Conservation (phyloP, 2,113 vertebrate species). For the Protobothrops mucrosquamatus region DNA sequence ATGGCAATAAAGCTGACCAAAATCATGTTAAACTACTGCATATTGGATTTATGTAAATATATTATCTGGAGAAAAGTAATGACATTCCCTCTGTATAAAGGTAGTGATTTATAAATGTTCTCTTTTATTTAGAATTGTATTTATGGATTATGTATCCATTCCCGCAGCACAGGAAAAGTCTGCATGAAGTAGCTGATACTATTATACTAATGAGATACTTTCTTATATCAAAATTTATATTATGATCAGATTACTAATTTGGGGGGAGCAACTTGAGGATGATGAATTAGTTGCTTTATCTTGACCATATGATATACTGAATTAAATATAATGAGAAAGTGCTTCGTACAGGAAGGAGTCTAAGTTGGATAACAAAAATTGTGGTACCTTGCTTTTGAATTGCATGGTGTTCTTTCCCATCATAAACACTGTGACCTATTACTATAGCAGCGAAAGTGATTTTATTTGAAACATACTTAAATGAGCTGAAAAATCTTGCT, state of each 20-base stretch:
- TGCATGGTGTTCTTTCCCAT: not conserved
- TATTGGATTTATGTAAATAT: not conserved
- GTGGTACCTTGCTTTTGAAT: not conserved
- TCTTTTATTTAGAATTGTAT: not conserved
- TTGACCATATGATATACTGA: not conserved
- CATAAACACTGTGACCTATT: not conserved
- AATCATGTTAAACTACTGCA: not conserved
- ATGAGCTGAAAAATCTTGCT: not conserved
- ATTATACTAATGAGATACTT: slow-evolving; percentile 2
- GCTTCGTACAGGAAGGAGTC: not conserved
- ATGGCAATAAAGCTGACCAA: not conserved
- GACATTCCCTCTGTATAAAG: not conserved
- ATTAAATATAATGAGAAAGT: not conserved
- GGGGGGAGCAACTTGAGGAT: not conserved
- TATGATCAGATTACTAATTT: not conserved
- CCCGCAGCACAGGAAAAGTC: not conserved
- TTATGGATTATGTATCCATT: not conserved
- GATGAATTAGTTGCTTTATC: not conserved
- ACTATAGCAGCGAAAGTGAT: not conserved
- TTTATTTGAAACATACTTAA: not conserved
- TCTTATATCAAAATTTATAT: slow-evolving; percentile 3
- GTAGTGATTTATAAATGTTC: not conserved
- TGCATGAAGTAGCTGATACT: not conserved
- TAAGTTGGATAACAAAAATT: not conserved
- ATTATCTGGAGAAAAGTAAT: not conserved